Evolutionary conservation across 2,888 invertebrate species (phyloP).

Genomic region (Malthinus seriepunctatus): DNA sequence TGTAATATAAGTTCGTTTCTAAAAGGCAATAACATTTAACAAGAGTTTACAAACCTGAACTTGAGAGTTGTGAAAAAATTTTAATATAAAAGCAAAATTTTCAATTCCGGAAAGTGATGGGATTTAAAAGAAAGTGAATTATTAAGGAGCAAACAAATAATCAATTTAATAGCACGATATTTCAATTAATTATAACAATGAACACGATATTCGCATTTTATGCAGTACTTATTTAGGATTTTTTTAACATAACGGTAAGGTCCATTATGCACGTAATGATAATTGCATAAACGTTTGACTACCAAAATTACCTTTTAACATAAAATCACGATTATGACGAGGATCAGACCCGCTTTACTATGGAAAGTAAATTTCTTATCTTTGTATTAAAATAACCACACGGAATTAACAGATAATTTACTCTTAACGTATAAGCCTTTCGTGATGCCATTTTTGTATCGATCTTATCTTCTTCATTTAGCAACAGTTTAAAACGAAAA

Average conservation of each 20-base stretch:
- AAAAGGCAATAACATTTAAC: background rate
- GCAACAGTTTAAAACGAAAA: no score
- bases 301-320: conserved; percentile 7
- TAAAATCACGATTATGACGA: conserved; percentile 2
- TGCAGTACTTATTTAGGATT: background rate
- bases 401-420: no score
- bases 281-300: conserved; percentile 3
- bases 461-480: no score
- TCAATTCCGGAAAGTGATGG: background rate
- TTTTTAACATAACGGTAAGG: background rate
- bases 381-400: no score
- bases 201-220: conserved; percentile 4
- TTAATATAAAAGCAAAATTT: background rate
- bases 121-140: no score
- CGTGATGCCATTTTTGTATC: no score
- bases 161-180: background rate
- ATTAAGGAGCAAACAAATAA: no score
- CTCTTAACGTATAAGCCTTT: no score
- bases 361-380: no score
- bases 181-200: background rate
- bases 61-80: no score
- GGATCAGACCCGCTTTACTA: no score
- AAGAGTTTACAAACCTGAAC: no score
- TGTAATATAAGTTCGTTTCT: background rate
- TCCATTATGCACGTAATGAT: background rate